Evolutionary conservation across 2,888 invertebrate species (phyloP).

Genomic region (Nezara viridula): DNA sequence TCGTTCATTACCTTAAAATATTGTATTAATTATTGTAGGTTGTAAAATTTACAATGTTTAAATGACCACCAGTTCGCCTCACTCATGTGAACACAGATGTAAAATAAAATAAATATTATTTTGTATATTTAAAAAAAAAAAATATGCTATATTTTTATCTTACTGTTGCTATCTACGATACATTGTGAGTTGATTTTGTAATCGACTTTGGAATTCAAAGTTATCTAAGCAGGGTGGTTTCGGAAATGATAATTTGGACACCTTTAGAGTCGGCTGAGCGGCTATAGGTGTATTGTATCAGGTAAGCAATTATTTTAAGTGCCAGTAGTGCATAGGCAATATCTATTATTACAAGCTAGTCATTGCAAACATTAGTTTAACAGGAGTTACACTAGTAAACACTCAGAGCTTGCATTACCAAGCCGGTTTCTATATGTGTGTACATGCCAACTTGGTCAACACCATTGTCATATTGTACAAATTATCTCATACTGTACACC

Average conservation of each 20-base stretch:
- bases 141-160: too few species aligned
- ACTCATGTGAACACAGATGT: too few species aligned
- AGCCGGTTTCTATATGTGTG: neutral
- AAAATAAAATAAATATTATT: too few species aligned
- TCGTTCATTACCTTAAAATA: too few species aligned
- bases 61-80: too few species aligned
- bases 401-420: neutral
- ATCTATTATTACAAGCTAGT: slow-evolving; percentile 38
- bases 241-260: neutral
- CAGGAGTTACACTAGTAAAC: slow-evolving; percentile 44
- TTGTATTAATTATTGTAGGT: too few species aligned
- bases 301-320: slow-evolving; percentile 42
- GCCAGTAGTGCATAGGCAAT: neutral
- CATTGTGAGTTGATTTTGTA: too few species aligned
- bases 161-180: too few species aligned
- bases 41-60: too few species aligned
- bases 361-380: slow-evolving; percentile 43
- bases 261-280: neutral
- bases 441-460: neutral
- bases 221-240: neutral
- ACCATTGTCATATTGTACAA: neutral
- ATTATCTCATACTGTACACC: neutral
- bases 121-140: too few species aligned
- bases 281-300: slow-evolving; percentile 23
- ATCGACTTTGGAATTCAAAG: neutral